Evolutionary conservation across 2,113 vertebrate genomes (phyloP).

Genomic region (Laticauda colubrina): DNA sequence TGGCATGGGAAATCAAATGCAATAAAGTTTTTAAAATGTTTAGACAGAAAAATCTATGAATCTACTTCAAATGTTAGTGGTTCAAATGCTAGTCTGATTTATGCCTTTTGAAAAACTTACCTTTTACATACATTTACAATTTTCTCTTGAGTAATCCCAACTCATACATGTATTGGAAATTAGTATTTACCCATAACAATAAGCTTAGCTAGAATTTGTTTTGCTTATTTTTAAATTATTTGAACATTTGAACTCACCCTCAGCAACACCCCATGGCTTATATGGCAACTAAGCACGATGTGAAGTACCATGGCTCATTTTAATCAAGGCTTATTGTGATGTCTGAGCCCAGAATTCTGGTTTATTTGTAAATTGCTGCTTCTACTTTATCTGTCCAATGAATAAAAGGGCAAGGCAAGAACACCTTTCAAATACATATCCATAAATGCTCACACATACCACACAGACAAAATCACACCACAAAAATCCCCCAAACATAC

Average conservation of each 20-base stretch:
- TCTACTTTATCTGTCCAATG: neutral
- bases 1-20: slow-evolving; percentile 49
- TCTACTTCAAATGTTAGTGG: neutral
- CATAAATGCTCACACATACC: neutral
- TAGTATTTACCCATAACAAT: neutral
- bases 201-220: neutral
- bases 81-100: neutral
- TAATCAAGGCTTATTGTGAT: neutral
- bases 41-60: neutral
- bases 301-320: neutral
- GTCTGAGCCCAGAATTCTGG: neutral
- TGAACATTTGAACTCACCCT: neutral
- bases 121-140: neutral
- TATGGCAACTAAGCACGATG: neutral
- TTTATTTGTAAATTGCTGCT: neutral
- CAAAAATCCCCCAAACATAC: neutral
- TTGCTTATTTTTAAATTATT: neutral
- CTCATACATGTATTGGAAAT: neutral
- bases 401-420: neutral
- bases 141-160: neutral
- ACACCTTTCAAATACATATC: neutral
- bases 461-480: neutral
- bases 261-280: neutral
- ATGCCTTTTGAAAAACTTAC: neutral
- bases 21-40: slow-evolving; percentile 32